Base-by-base conservation (phyloP, 2,888 invertebrate species). In the Lordiphosa fenestrarum region DNA sequence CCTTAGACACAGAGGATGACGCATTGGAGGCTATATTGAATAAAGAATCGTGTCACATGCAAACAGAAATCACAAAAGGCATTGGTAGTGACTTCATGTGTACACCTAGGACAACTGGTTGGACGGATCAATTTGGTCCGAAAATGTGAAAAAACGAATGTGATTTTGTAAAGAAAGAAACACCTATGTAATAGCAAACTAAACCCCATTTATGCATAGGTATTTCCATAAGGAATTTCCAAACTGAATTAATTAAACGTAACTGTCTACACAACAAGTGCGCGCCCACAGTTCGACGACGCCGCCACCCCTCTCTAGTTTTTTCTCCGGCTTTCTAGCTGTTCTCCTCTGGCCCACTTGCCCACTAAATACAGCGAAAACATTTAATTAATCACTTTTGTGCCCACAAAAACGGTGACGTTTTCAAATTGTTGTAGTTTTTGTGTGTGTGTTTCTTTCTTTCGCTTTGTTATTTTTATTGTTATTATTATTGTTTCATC, bases 321-420 rank as follows among this genome's bases (percentile, higher is more conserved):
- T 48, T 48, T 12, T 37, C 15, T 35, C 48, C 30, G 4, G 33
- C 19, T 39, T 10, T 21, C 23, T 44, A 5, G 42, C 41, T 10
- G 36, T 35, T 21, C 44, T 33, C 13, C 15, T 47, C 25, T 37
- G 46, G 36, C 53, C 46, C 40, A 23, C 15, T 47, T 47, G 33
- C 47, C 50, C 23, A 41, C 41, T 25, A n/a, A 25, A 25, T 25
- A 42, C 12, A 37, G n/a, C n/a, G 15, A 3, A 47, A 59, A 50
- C 60, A 36, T 56, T 63, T 38, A 61, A 71, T 71, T 76, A 73
- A 73, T 73, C 68, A 70, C 2, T 15, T 15, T 42, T 36, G 6
- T 25, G 37, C 38, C 30, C 53, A 38, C 48, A 23, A 46, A 53
- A 76, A 59, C 54, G 51, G 52, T 73, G 69, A 73, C 73, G 71